Evolutionary conservation across 2,797 vertebrate species (phyloP).

Genomic region (Channa striata): DNA sequence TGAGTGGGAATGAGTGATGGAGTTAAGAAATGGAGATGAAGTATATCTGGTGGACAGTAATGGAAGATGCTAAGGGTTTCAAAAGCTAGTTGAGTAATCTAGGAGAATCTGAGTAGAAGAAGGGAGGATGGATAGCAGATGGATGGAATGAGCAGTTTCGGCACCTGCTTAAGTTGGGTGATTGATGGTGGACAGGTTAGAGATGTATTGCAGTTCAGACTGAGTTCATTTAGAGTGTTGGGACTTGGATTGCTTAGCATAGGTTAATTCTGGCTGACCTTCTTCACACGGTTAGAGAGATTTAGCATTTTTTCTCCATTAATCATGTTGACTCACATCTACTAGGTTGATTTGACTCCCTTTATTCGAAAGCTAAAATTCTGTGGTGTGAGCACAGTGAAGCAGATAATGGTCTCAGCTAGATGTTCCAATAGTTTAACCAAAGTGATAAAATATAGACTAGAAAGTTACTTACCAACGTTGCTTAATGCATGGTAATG

Average conservation of each 20-base stretch:
- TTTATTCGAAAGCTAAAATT: conserved; percentile 18
- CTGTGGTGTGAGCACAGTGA: conserved; percentile 15
- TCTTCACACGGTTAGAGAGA: conserved; percentile 37
- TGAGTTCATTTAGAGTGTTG: conserved; percentile 61
- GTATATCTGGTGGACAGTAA: conserved; percentile 36
- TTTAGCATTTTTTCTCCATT: conserved; percentile 52
- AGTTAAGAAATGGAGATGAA: conserved; percentile 51
- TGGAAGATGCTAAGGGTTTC: conserved; percentile 40
- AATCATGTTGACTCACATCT: conserved; percentile 35
- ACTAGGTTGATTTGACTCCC: conserved; percentile 6
- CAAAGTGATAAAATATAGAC: background rate
- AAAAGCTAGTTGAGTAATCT: conserved; percentile 38
- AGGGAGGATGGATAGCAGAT: conserved; percentile 17
- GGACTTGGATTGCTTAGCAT: conserved; percentile 48
- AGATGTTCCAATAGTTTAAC: background rate
- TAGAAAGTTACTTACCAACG: background rate
- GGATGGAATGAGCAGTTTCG: conserved; percentile 40
- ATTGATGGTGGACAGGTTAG: conserved; percentile 61
- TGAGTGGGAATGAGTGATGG: conserved; percentile 59
- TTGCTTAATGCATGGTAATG: background rate
- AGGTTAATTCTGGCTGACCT: conserved; percentile 62
- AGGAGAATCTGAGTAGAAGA: conserved; percentile 7
- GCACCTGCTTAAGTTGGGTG: conserved; percentile 52
- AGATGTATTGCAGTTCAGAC: conserved; percentile 41
- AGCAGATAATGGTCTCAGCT: background rate